Percentiles rank a stretch among this genome's conserved stretches.
Conservation (phyloP, 2,797 vertebrate genomes). For the Schizopygopsis malacanthus region DNA sequence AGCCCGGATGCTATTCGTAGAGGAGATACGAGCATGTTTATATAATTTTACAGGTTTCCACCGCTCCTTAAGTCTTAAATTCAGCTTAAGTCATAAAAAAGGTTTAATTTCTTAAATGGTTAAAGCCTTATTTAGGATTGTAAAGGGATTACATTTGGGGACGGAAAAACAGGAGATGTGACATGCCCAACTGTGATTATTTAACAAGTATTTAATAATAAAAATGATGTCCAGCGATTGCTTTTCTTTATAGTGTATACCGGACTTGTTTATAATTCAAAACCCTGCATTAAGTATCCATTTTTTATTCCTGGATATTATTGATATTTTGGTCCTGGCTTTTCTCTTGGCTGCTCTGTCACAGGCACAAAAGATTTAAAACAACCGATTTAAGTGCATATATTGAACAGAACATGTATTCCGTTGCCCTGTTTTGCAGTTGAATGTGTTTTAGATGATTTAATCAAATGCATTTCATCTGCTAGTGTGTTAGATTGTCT, state of each 20-base stretch:
- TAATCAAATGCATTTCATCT: background rate
- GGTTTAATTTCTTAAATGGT: background rate
- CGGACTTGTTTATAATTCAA: background rate
- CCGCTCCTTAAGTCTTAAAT: background rate
- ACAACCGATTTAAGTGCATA: background rate
- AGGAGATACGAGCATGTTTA: background rate
- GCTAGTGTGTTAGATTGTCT: background rate
- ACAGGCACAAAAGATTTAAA: too few species aligned
- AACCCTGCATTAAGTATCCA: background rate
- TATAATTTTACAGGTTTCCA: background rate
- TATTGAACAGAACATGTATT: background rate
- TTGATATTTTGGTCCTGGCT: background rate
- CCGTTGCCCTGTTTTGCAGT: background rate
- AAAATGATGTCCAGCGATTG: too few species aligned
- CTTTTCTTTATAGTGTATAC: background rate
- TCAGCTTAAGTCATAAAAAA: background rate
- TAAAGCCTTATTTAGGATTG: background rate
- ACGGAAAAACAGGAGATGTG: background rate
- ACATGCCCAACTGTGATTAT: background rate
- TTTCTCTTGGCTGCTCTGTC: background rate
- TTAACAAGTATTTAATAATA: too few species aligned
- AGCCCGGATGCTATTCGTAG: background rate
- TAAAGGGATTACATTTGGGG: background rate
- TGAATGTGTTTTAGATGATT: background rate
- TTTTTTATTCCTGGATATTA: background rate